Evolutionary conservation across 2,888 invertebrate genomes (phyloP), one percentile per base, ranked within the genome.

Genomic region (Harpagoxenus sublaevis): DNA sequence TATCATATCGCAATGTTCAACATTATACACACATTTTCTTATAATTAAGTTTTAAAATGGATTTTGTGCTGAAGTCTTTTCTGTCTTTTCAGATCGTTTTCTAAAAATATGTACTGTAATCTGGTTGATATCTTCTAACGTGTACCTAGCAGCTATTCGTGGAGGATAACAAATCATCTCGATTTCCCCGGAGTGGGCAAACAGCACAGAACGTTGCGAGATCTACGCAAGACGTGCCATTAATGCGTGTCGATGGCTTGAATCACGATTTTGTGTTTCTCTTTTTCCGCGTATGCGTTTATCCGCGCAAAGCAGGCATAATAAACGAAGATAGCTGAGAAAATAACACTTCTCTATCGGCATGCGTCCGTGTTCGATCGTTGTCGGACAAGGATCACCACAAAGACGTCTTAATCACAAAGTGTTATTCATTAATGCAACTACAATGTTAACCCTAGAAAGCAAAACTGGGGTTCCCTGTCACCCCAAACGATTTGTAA

Each of bases 131-230:
- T 65, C 28, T 12, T 39, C 12, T 53, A 48, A 48, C 3, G 53
- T 42, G n/a, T 53, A 63, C 5, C 18, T 42, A 45, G n/a, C 12
- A 65, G 84, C 85, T 89, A 88, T 89, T 89, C 70, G 84, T 48
- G 77, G 70, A 86, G 71, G 79, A 85, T 79, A 88, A 89, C 85
- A 90, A 88, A 89, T 79, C 48, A 79, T 79, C 85, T 82, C 75
- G 48, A n/a, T 62, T 78, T 82, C 53, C 9, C 15, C 60, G 39
- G 42, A 53, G 31, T 78, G 62, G 5, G 53, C 42, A 78, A 84
- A 84, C 63, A 77, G 42, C 65, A 39, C 39, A 12, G 23, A 79
- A 45, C 45, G 70, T 45, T 57, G 31, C 48, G 60, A 57, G 51
- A 83, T 83, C 77, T 62, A 83, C 48, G 57, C 78, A 74, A 35